Base-by-base conservation (phyloP, 2,888 invertebrate species). In the Cyclophora punctaria region DNA sequence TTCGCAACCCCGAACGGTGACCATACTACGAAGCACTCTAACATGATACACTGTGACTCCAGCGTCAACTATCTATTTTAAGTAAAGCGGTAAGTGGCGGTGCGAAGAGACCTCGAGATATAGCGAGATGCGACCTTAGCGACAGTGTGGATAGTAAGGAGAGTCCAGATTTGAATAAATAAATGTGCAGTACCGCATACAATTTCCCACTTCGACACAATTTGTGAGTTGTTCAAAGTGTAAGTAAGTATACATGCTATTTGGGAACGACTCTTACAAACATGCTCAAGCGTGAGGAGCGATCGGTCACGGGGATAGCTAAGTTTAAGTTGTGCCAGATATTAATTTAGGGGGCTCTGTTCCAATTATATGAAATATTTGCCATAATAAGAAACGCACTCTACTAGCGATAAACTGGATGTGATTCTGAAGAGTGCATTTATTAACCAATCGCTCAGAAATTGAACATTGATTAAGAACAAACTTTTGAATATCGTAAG, bases 201-300 rank as follows among this genome's bases (percentile, higher is more conserved):
- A 79, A 5, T 33, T 34, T 34, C 83, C 85, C 83, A 81, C 64
- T 71, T 78, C 75, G 80, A 74, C 76, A 74, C 69, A 70, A 51
- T 53, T 57, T 78, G 79, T 80, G 76, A 81, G 78, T 83, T 80
- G 78, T 67, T 79, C 78, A 48, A 71, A 67, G 71, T 79, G 71
- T 55, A 55, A 79, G 71, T 55, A 55, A 78, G 73, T 76, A 78
- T 65, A 73, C 88, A 88, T 88, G 88, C 88, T 77, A 77, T 69
- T 79, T 79, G 75, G 73, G 69, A 79, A 80, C 73, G 69, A 81
- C 73, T 77, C 68, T 64, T 79, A 86, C 81, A 81, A 79, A 80
- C 88, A 88, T 88, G 88, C 88, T 75, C 64, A 85, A 86, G 86
- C 86, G 72, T 74, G 70, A 67, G 63, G 83, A 86, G 84, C 87